Conservation (phyloP, 2,888 invertebrate species). For the Rhimphoctona megacephalus region DNA sequence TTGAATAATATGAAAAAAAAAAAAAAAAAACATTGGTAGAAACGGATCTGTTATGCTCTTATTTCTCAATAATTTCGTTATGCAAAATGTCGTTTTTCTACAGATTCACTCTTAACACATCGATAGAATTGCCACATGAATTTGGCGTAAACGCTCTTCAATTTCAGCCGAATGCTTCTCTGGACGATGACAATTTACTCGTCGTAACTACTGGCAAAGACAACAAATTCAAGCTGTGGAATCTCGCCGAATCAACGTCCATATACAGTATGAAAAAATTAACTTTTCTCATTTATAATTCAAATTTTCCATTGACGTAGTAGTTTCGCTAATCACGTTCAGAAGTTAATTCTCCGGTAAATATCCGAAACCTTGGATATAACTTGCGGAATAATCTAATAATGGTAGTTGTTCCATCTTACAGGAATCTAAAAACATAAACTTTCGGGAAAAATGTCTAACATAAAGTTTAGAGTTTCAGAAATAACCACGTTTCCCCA, state of each 20-base stretch:
- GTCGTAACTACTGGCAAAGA: slow-evolving; percentile 90
- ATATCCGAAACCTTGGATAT: neutral
- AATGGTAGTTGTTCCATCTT: no score
- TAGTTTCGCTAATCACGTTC: no score
- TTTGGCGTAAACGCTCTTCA: slow-evolving; percentile 87
- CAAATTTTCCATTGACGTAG: no score
- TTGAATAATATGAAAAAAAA: slow-evolving; percentile 39
- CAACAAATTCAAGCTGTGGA: slow-evolving; percentile 90
- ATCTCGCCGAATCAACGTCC: slow-evolving; percentile 86
- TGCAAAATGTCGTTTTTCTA: slow-evolving; percentile 9
- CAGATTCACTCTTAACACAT: slow-evolving; percentile 90
- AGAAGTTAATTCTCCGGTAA: no score
- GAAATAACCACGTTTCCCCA: no score
- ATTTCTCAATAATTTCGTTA: neutral
- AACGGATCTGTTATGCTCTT: neutral
- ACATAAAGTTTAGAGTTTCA: no score
- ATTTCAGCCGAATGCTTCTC: slow-evolving; percentile 86
- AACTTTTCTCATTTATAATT: slow-evolving; percentile 29
- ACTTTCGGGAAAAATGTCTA: no score
- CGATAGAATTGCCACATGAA: slow-evolving; percentile 90
- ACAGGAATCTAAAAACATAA: no score
- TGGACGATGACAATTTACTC: slow-evolving; percentile 84
- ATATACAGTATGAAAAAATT: slow-evolving; percentile 85
- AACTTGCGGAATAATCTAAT: no score
- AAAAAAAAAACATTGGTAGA: neutral